A percentile compares a stretch with the other conserved stretches of the same genome.
These are phyloP conservation scores for Dysidea cf. avara DNA, from an alignment of 37 sponge, comb jelly and placozoan genomes.

Conservation along the genomic window DNA sequence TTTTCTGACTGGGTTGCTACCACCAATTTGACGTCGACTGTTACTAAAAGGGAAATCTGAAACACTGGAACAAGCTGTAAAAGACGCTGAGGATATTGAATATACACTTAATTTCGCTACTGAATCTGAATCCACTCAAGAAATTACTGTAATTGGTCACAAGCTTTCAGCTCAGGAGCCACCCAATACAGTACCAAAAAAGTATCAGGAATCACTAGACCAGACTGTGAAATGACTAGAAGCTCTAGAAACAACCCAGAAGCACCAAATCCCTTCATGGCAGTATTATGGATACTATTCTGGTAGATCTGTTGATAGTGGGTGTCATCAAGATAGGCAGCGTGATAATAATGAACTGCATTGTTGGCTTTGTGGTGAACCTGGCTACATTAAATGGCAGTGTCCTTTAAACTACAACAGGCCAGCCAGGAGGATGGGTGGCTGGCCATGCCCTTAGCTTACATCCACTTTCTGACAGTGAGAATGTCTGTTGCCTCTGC, in stretches of 20 bases:
- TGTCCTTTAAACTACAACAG: constrained; percentile 26
- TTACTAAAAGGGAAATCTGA: constrained; percentile 9
- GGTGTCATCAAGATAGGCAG: too few species aligned
- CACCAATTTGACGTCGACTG: constrained; percentile 24
- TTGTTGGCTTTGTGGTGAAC: constrained; percentile 15
- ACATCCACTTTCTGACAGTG: too few species aligned
- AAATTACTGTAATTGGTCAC: too few species aligned
- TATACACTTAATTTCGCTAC: constrained; percentile 5
- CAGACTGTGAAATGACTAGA: background rate
- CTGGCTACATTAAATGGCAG: constrained; percentile 13
- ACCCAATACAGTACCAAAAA: too few species aligned
- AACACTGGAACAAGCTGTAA: constrained; percentile 21
- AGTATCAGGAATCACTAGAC: constrained; percentile 2
- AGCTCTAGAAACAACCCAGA: background rate
- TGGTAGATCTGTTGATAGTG: too few species aligned
- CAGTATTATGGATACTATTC: too few species aligned
- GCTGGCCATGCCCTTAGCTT: constrained; percentile 6
- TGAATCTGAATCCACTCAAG: too few species aligned
- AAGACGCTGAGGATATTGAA: constrained; percentile 22
- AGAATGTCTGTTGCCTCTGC: too few species aligned
- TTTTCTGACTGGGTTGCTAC: constrained; percentile 28
- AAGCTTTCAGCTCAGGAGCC: too few species aligned
- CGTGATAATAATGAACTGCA: too few species aligned
- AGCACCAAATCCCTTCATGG: background rate
- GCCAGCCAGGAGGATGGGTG: constrained; percentile 9